Percentiles rank a stretch among this genome's conserved stretches.
Conservation (phyloP, 2,113 vertebrate species). For the Hypocryptadius cinnamomeus region DNA sequence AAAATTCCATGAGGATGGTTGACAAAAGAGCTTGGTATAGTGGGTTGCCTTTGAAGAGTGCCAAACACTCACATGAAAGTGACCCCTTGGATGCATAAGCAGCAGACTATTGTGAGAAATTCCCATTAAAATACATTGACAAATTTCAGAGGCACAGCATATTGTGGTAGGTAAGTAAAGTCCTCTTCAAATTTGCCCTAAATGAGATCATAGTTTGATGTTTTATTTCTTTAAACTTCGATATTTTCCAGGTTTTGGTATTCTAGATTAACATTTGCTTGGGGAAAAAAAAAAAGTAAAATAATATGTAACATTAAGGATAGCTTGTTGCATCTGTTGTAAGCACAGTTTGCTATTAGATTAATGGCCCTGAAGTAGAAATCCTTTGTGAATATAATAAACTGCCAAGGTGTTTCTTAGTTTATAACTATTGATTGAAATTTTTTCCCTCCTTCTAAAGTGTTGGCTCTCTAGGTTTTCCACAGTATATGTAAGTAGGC, state of each 20-base stretch:
- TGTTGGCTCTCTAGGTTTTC: background rate
- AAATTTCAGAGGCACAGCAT: background rate
- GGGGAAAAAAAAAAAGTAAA: background rate
- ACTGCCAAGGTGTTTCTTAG: background rate
- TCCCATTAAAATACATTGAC: background rate
- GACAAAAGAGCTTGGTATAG: background rate
- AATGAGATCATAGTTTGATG: background rate
- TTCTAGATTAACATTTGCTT: background rate
- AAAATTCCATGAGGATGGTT: background rate
- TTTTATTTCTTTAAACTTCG: background rate
- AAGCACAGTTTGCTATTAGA: background rate
- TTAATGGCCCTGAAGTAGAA: background rate
- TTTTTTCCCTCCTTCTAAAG: background rate
- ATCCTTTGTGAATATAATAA: background rate
- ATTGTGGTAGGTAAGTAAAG: background rate
- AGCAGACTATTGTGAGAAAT: slow-evolving; percentile 9
- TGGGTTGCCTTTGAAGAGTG: background rate
- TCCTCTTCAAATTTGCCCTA: background rate
- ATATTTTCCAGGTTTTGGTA: background rate
- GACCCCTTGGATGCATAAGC: background rate
- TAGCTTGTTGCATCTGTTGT: slow-evolving; percentile 27
- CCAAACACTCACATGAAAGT: background rate
- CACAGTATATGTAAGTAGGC: background rate
- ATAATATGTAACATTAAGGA: background rate
- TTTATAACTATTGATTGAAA: background rate